Base-by-base conservation (phyloP, 2,797 vertebrate species). In the Bovichtus variegatus region DNA sequence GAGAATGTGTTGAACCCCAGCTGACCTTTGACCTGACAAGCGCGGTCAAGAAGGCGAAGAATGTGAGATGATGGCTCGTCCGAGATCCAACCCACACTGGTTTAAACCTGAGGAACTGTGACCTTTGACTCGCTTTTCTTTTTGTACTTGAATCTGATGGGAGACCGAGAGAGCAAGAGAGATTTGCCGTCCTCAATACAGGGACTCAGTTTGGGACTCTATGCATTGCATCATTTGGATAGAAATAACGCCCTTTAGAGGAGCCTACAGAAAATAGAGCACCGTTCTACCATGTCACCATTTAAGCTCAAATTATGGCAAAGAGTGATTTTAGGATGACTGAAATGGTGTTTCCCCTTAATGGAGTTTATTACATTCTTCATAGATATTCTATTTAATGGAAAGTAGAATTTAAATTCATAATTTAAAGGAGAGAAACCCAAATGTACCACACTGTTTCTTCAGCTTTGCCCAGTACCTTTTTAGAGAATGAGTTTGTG, bases 91-190 rank as follows among this genome's bases (percentile, higher is more conserved):
- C 78, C 65, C 44, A 29, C 80, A 49, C 82, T 61, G 51, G 80
- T 92, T 92, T 91, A 77, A 91, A 88, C 80, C 83, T 85, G 81
- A 92, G 50, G 77, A 90, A 84, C 88, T 81, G 82, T 89, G 87
- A 92, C 90, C 87, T 91, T 91, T 91, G 79, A 88, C 82, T 83
- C 59, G 29, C 79, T 83, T 88, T 91, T 91, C 57, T 89, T 90
- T 88, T 94, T 93, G 86, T 94, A 94, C 92, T 87, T 94, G 91
- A 93, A 91, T 55, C 59, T 64, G 81, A 82, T 43, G 18, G 63
- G 65, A 69, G 74, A 70, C 59, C 40, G n/a, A n/a, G 68, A 43
- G 80, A 67, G 70, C 19, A 0, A 53, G 58, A 80, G 73, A 79
- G 81, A 64, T 76, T 40, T 82, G 60, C 72, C 9, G 72, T 71